Evolutionary conservation across 1,140 invertebrate species (phyloP), one percentile per base, ranked within the genome.

Genomic region (Brevipalpus yothersi): DNA sequence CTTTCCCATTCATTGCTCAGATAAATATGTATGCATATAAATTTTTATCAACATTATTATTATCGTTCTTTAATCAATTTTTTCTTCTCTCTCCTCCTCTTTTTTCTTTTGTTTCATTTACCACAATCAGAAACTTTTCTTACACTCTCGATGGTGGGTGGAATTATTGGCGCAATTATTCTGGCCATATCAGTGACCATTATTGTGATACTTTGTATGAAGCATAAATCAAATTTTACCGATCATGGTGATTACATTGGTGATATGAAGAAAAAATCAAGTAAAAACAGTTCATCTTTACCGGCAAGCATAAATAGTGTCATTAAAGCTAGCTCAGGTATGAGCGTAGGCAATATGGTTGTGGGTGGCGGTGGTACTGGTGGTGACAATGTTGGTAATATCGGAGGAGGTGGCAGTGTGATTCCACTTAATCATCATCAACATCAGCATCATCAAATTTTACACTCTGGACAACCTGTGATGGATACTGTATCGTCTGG

Each of bases 401-500:
- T 45, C 3, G n/a, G n/a, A 17, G 10, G n/a, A n/a, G 21, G 21
- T 51, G 49, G 49, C n/a, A 19, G n/a, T 19, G 21, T 10, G n/a
- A 51, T 13, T 51, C 21, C 21, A 17, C 10, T 19, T 19, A 51
- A 17, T 51, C 43, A 45, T 45, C 43, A 45, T 45, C 43, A 45
- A 45, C 43, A 45, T 15, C 43, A 45, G n/a, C 43, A 45, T 10
- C 43, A 15, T 45, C 43, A 45, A 13, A 10, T 15, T 9, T 3
- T 45, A 4, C 57, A 58, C 45, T 21, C 23, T 15, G 17, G 51
- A 15, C 43, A 51, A 12, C 19, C 17, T 21, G 58, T 59, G 11
- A 40, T 51, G 45, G 47, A 90, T 67, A 63, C 64, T 3, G 76
- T 82, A 62, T 87, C 83, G 66, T 90, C 87, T 55, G 72, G 69